Conservation (phyloP, 2,888 invertebrate genomes). For the Morpho deidamia region DNA sequence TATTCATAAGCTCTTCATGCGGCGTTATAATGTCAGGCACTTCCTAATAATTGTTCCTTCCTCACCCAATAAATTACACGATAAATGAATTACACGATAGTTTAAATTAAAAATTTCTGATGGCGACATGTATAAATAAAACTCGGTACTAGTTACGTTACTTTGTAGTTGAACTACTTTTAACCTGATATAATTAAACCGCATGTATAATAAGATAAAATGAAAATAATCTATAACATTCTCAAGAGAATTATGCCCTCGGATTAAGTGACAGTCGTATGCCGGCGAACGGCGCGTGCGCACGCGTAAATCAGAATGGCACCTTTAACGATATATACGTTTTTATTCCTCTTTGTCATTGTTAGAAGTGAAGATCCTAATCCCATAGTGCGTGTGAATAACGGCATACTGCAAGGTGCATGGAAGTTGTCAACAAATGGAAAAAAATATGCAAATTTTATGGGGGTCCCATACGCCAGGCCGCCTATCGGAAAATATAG, state of each 20-base stretch:
- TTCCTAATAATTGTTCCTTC: too few relatives aligned
- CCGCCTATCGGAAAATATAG: constrained; percentile 81
- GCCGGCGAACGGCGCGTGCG: constrained; percentile 28
- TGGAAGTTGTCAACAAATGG: constrained; percentile 62
- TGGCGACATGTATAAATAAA: too few relatives aligned
- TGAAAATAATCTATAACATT: too few relatives aligned
- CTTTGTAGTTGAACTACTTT: not conserved
- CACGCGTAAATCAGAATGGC: constrained; percentile 40
- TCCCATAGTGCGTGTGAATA: constrained; percentile 49
- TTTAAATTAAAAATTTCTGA: too few relatives aligned
- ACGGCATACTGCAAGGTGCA: constrained; percentile 53
- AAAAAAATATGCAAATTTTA: constrained; percentile 76
- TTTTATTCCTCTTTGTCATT: constrained; percentile 30
- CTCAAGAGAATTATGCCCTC: too few relatives aligned
- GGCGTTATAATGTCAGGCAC: too few relatives aligned
- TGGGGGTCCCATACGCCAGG: constrained; percentile 82
- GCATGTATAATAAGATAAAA: not conserved
- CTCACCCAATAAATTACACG: too few relatives aligned
- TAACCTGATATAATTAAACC: not conserved
- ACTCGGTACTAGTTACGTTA: too few relatives aligned
- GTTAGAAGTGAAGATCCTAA: constrained; percentile 39
- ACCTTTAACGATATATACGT: constrained; percentile 35
- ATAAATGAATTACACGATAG: too few relatives aligned
- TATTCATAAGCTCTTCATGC: too few relatives aligned
- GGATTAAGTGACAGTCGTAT: not conserved